phyloP scores from a whole-genome alignment of 2,113 vertebrate genomes.

The Limnothrissa miodon region DNA sequence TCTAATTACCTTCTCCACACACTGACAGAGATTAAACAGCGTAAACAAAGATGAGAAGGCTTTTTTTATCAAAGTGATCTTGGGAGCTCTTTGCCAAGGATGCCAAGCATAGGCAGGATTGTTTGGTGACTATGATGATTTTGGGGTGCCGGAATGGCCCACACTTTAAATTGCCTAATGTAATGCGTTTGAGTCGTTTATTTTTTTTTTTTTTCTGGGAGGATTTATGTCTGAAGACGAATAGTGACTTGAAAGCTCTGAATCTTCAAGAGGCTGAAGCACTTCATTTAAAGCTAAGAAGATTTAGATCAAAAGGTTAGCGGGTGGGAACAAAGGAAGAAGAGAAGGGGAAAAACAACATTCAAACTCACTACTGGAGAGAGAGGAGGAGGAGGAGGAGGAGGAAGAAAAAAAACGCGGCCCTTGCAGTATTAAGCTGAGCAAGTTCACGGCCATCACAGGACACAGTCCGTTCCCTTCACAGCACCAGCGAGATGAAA shows the following conservation, averaged over 20 bases:
- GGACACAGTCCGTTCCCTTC: conserved; percentile 65
- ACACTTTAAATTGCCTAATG: conserved; percentile 44
- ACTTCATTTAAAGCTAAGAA: conserved; percentile 78
- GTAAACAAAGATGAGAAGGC: background rate
- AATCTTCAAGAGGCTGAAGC: conserved; percentile 70
- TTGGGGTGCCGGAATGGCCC: conserved; percentile 46
- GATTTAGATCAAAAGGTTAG: conserved; percentile 80
- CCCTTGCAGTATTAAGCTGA: conserved; percentile 65
- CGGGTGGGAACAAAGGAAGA: conserved; percentile 50
- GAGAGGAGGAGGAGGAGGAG: conserved; percentile 47
- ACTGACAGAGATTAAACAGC: background rate
- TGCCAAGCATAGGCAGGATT: conserved; percentile 15
- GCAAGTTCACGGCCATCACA: conserved; percentile 65
- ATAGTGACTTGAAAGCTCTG: conserved; percentile 68
- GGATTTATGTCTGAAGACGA: conserved; percentile 69
- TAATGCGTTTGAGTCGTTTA: conserved; percentile 59
- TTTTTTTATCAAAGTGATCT: background rate
- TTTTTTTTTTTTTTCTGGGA: conserved; percentile 54
- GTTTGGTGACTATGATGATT: conserved; percentile 46
- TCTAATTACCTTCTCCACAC: background rate
- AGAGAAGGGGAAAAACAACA: conserved; percentile 53
- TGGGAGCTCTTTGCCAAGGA: background rate
- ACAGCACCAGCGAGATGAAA: conserved; percentile 69
- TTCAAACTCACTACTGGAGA: conserved; percentile 57
- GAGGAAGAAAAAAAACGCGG: conserved; percentile 49